Base-by-base conservation (phyloP, 2,797 vertebrate genomes). In the Alectoris magna region DNA sequence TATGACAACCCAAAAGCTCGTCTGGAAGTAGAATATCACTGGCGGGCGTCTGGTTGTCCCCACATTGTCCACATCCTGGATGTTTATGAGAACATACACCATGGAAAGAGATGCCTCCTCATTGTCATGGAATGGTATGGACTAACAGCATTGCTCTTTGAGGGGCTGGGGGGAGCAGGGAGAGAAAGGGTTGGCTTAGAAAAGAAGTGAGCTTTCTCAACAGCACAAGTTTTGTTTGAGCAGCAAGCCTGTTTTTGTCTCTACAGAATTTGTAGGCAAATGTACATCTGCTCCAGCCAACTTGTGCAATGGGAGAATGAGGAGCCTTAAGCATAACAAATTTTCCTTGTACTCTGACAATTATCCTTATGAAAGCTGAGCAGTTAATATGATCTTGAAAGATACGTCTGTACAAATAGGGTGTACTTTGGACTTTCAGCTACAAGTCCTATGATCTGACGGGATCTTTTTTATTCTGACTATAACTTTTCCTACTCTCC, bases 111-210 rank as follows among this genome's bases (percentile, higher is more conserved):
- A 92, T 99, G 99, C 83, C 98, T 99, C 87, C 99, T 99, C 93
- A 99, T 99, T 91, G 96, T 99, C 97, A 99, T 99, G 99, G 99
- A 99, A 97, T 99, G 99, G 99, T 99, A 98, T 6, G 98, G 81
- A 31, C 36, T 39, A 64, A 34, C 81, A 76, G 81, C 69, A 10
- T 8, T 82, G 39, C 44, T 49, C 39, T 26, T 41, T 71, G 27
- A 41, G 49, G 24, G 77, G 36, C 1, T 63, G 39, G 29, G 55
- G 73, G 74, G 39, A 84, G 13, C 9, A 44, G 53, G 43, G 69
- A 38, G 39, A 48, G 39, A n/a, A 36, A 23, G 9, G 67, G 8
- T 38, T 83, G 43, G 13, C 11, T 74, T 38, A 27, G 55, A 1
- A 22, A 34, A 43, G 36, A 41, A 34, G 19, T 34, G 59, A 55